These are phyloP conservation scores for Acyrthosiphon pisum DNA, from an alignment of 1,140 invertebrate species.

Conservation along the genomic window DNA sequence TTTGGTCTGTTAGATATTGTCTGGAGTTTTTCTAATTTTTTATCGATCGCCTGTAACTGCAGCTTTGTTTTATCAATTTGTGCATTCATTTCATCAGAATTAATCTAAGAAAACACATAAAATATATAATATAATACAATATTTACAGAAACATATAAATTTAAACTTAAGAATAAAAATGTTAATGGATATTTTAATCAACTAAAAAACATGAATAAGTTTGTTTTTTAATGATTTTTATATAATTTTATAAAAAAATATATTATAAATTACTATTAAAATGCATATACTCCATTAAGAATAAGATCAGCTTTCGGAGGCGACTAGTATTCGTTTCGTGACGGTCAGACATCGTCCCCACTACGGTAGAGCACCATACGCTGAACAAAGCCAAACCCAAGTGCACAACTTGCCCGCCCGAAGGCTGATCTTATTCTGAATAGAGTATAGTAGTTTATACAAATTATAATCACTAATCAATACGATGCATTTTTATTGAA, in stretches of 20 bases:
- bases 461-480: background rate
- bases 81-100: background rate
- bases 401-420: too few species aligned
- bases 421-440: too few species aligned
- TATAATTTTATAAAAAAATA: background rate
- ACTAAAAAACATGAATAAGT: background rate
- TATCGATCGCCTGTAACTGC: conserved; percentile 61
- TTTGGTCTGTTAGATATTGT: conserved; percentile 77
- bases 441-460: background rate
- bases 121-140: background rate
- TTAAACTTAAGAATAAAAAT: background rate
- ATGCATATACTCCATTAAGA: too few species aligned
- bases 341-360: too few species aligned
- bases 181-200: background rate
- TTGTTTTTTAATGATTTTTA: background rate
- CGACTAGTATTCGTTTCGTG: too few species aligned
- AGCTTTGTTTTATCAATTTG: conserved; percentile 65
- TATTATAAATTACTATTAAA: too few species aligned
- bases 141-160: background rate
- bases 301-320: too few species aligned
- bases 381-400: too few species aligned
- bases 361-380: too few species aligned
- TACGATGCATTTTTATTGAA: background rate
- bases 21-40: conserved; percentile 68
- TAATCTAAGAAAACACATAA: conserved; percentile 20